Evolutionary conservation across 2,888 invertebrate species (phyloP), one percentile per base, ranked within the genome.

Genomic region (Parelbella ahira): DNA sequence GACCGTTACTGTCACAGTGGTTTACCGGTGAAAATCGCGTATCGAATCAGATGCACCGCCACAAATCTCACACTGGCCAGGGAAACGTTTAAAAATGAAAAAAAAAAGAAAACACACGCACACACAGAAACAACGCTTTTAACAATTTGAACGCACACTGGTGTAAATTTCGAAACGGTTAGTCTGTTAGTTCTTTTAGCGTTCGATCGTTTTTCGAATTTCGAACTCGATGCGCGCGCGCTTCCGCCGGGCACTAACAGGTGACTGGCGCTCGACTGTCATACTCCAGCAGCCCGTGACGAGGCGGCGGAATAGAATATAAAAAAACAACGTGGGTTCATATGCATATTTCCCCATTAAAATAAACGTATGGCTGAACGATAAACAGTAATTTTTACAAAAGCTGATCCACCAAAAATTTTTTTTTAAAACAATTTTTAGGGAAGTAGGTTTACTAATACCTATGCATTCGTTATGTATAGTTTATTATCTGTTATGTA

Each of bases 171-270:
- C 45, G 45, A 49, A 44, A 45, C 27, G 56, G 51, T 77, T 75
- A 76, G 64, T 75, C 60, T 54, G 54, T 76, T 74, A 72, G 60
- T 68, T 15, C 4, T 15, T 15, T 15, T 15, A 30, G 20, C 9
- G 32, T 39, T 49, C 63, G 53, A 68, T 74, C 66, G 68, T 54
- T 68, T 73, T 67, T 68, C 56, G 56, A 55, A 57, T 68, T 64
- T 50, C 36, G 27, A 41, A 30, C 38, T 37, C 32, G 37, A 42
- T 47, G 71, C 79, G 78, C 81, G 83, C 67, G 80, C 80, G 76
- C 59, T 56, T 53, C 51, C 57, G 61, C 65, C 79, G 79, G 72
- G 60, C 60, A 76, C 74, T 69, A 60, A 68, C 86, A 86, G 86
- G 84, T 83, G 84, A 87, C 86, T 86, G 84, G 67, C 65, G 43